Percentiles rank a stretch among this genome's conserved stretches.
Conservation (phyloP, 2,113 vertebrate genomes). For the Xerus inauris region DNA sequence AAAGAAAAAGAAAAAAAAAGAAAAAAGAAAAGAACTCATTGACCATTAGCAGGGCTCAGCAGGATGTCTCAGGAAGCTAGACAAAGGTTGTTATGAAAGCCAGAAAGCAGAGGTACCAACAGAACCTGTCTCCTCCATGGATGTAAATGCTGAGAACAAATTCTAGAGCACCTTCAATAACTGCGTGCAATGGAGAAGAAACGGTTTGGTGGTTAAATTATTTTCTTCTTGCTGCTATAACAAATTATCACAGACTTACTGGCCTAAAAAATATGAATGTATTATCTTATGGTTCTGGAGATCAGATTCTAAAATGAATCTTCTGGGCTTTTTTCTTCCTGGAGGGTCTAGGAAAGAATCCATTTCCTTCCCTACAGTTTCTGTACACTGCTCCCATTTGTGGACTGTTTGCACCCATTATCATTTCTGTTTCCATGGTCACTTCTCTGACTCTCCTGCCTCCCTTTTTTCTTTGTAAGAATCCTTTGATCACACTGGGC, state of each 20-base stretch:
- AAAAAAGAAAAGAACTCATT: fast-evolving
- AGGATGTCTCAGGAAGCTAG: neutral
- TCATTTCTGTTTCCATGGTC: too few species aligned
- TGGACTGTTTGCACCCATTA: fast-evolving
- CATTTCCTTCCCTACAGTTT: neutral
- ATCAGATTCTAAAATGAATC: neutral
- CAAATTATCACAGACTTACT: neutral
- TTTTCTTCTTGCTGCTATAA: neutral
- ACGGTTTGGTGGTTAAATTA: fast-evolving
- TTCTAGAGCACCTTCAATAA: neutral
- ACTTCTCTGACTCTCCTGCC: neutral
- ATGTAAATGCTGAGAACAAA: neutral
- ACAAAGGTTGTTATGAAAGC: neutral
- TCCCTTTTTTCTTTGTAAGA: neutral
- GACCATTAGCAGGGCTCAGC: neutral
- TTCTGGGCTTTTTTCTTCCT: neutral
- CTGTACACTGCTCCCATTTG: neutral
- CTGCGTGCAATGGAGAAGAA: neutral
- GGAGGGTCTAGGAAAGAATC: neutral
- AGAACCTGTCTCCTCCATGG: neutral
- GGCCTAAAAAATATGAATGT: neutral
- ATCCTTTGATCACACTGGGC: too few species aligned
- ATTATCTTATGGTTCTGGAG: neutral
- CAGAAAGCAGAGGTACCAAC: neutral
- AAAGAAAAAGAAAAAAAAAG: too few species aligned